Conservation (phyloP, 1,140 invertebrate genomes). For the Lordiphosa stackelbergi region DNA sequence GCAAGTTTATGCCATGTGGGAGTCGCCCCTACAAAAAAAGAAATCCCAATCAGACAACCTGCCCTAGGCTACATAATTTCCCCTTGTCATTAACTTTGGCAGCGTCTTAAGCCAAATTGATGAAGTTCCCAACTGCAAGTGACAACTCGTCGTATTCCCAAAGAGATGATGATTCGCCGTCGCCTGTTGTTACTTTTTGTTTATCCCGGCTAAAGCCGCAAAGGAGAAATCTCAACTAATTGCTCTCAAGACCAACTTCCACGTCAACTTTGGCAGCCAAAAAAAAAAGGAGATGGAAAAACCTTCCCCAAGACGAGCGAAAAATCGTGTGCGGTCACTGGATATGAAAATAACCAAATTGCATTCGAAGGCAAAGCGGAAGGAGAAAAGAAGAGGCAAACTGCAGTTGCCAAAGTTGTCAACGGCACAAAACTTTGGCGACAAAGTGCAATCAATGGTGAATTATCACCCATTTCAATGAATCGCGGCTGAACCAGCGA, state of each 20-base stretch:
- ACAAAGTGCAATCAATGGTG: constrained; percentile 75
- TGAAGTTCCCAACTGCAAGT: constrained; percentile 70
- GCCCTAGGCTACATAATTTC: constrained; percentile 31
- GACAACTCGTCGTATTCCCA: constrained; percentile 39
- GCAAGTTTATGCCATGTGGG: constrained; percentile 6
- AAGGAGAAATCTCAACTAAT: constrained; percentile 60
- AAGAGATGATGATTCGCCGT: constrained; percentile 1
- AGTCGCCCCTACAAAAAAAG: constrained; percentile 1
- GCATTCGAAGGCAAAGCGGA: constrained; percentile 23
- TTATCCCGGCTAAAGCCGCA: constrained; percentile 11
- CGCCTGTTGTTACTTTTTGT: constrained; percentile 28
- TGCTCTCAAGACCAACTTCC: constrained; percentile 50
- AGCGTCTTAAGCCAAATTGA: constrained; percentile 63
- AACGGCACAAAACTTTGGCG: constrained; percentile 67
- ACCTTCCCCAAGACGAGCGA: constrained; percentile 3
- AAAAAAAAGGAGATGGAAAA: constrained; percentile 8
- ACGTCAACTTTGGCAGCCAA: constrained; percentile 6
- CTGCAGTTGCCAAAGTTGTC: constrained; percentile 71
- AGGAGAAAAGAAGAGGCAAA: constrained; percentile 37
- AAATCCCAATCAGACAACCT: constrained; percentile 9
- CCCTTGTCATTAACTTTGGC: constrained; percentile 36
- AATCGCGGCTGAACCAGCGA: constrained; percentile 29
- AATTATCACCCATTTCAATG: constrained; percentile 75
- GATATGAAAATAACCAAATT: constrained; percentile 62
- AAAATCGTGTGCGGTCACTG: constrained; percentile 16